Evolutionary conservation across 2,797 vertebrate genomes (phyloP).

Genomic region (Falco peregrinus): DNA sequence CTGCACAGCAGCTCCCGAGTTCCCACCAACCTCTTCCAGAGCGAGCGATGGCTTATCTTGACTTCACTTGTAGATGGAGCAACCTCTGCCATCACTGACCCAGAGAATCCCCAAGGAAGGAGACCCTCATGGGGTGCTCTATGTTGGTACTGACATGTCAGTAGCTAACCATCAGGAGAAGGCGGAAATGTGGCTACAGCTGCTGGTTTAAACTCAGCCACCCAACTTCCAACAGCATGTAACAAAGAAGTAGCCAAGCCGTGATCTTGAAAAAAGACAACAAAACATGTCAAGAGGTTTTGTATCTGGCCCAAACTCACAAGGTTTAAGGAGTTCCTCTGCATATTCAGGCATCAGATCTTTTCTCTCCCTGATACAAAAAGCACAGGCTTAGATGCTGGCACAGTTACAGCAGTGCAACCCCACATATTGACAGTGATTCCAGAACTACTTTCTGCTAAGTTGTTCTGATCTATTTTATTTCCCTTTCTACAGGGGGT

Average conservation of each 20-base stretch:
- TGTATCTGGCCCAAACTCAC: background rate
- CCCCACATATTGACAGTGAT: background rate
- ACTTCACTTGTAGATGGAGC: background rate
- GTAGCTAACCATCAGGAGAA: background rate
- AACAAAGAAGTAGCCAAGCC: background rate
- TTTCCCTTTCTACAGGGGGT: background rate
- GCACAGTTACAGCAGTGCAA: background rate
- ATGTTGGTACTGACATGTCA: background rate
- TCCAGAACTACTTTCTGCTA: background rate
- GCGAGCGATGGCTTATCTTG: background rate
- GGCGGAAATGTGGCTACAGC: background rate
- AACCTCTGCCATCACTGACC: background rate
- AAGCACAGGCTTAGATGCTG: background rate
- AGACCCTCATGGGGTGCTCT: background rate
- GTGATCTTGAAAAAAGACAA: background rate
- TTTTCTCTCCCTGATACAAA: background rate
- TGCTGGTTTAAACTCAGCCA: background rate
- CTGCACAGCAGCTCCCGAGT: background rate
- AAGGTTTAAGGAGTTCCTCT: background rate
- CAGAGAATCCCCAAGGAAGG: background rate
- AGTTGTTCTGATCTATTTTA: background rate
- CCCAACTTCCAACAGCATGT: fast-evolving
- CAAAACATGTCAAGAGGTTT: background rate
- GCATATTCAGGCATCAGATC: background rate
- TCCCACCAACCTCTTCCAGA: background rate